Percentiles rank a stretch among this genome's conserved stretches.
phyloP scores from a whole-genome alignment of 1,140 invertebrate genomes.

The Drosophila athabasca region DNA sequence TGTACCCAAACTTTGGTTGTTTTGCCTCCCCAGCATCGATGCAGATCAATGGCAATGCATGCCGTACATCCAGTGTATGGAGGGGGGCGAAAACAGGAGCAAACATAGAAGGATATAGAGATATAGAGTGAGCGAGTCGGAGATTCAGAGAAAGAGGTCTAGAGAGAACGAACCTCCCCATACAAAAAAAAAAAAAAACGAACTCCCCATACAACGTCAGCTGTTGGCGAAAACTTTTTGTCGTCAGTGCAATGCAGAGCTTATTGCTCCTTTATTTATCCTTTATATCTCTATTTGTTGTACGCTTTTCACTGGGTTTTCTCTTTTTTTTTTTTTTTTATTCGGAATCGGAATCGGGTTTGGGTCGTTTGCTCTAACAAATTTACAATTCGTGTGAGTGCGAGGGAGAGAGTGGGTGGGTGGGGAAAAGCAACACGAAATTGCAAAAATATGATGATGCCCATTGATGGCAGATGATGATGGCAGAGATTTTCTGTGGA shows the following conservation, averaged over 20 bases:
- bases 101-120: conserved; percentile 12
- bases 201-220: conserved; percentile 19
- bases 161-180: not conserved
- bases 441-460: conserved; percentile 64
- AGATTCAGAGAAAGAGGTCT: conserved; percentile 16
- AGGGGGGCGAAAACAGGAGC: not conserved
- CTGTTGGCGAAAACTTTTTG: conserved; percentile 51
- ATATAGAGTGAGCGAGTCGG: not conserved
- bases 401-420: not conserved
- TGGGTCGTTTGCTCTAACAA: conserved; percentile 51
- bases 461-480: conserved; percentile 36
- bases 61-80: not conserved
- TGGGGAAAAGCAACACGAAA: conserved; percentile 56
- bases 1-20: conserved; percentile 20
- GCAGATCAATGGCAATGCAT: conserved; percentile 67
- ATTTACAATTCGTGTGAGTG: conserved; percentile 68
- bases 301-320: conserved; percentile 5
- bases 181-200: not conserved
- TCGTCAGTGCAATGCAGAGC: conserved; percentile 15
- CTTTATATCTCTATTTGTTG: conserved; percentile 24
- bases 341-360: not conserved
- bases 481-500: conserved; percentile 38
- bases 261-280: conserved; percentile 54
- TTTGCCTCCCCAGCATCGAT: conserved; percentile 57
- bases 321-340: conserved; percentile 26